Evolutionary conservation across 2,797 vertebrate genomes (phyloP), one percentile per base, ranked within the genome.

Genomic region (Falco cherrug): DNA sequence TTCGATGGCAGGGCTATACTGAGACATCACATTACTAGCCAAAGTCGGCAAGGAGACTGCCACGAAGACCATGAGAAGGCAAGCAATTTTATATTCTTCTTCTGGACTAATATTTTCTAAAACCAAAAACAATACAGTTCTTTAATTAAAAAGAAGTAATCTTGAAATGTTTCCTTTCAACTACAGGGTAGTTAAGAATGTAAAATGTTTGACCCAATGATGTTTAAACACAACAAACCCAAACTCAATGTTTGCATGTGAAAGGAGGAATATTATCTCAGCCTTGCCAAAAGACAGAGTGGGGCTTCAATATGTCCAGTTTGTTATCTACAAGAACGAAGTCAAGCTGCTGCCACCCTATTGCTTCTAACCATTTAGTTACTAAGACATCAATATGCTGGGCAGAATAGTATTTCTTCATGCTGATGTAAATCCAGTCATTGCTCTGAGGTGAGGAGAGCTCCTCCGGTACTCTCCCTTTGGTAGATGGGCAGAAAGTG

Each of bases 21-120:
- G 99, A 39, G 99, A 99, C 99, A 99, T 99, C 96, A 99, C 99
- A 24, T 99, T 99, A 97, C 99, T 99, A 43, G 99, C 99, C 96
- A 99, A 96, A 51, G 99, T 99, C 0, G 99, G 99, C 98, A 99
- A 96, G 90, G 99, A 99, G 82, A 99, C 99, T 3, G 99, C 99
- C 96, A 99, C 99, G 29, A 99, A 99, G 92, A 99, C 99, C 99
- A 99, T 99, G 81, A 99, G 98, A 96, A 99, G 98, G 93, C 99
- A 99, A 96, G 99, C 99, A 63, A 99, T 99, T 98, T 99, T 99
- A 86, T 99, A 99, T 96, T 99, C 99, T 97, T 99, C 99, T 98
- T 99, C 99, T 69, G 99, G 99, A 97, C 99, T 99, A 97, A 99
- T 99, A 95, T 99, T 99, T 97, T 99, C 99, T 99, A 97, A 84